Conservation (phyloP, 2,888 invertebrate species). For the Brassicogethes aeneus region DNA sequence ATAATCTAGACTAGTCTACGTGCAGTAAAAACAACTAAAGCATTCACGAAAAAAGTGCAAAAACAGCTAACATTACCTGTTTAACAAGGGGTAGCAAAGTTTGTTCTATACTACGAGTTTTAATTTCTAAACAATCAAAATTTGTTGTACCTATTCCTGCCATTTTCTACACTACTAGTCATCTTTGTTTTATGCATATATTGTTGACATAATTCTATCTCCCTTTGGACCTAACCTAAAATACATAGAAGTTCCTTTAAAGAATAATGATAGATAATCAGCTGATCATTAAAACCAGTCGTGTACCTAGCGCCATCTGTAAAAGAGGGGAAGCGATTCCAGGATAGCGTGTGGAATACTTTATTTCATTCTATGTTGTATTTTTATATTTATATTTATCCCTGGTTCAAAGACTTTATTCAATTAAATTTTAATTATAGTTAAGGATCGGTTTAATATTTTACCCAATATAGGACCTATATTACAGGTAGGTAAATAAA, state of each 20-base stretch:
- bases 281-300: constrained; percentile 22
- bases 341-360: too few species aligned
- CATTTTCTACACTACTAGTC: constrained; percentile 43
- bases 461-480: too few species aligned
- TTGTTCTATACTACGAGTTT: constrained; percentile 90
- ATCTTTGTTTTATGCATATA: constrained; percentile 21
- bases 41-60: constrained; percentile 9
- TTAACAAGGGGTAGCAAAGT: constrained; percentile 88
- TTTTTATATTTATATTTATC: too few species aligned
- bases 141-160: constrained; percentile 50
- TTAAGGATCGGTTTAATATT: too few species aligned
- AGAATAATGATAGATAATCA: constrained; percentile 21
- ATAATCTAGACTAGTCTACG: constrained; percentile 5
- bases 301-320: constrained; percentile 6
- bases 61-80: constrained; percentile 59
- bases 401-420: too few species aligned
- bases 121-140: constrained; percentile 66
- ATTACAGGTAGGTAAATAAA: too few species aligned
- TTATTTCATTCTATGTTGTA: too few species aligned
- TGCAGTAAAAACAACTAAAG: constrained; percentile 11
- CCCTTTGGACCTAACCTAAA: constrained; percentile 24
- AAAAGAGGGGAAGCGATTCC: constrained; percentile 12
- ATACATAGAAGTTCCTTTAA: constrained; percentile 7
- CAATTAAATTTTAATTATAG: too few species aligned
- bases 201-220: constrained; percentile 16